Percentiles rank a stretch among this genome's conserved stretches.
Conservation (phyloP, 2,888 invertebrate species). For the Chalcis sispes region DNA sequence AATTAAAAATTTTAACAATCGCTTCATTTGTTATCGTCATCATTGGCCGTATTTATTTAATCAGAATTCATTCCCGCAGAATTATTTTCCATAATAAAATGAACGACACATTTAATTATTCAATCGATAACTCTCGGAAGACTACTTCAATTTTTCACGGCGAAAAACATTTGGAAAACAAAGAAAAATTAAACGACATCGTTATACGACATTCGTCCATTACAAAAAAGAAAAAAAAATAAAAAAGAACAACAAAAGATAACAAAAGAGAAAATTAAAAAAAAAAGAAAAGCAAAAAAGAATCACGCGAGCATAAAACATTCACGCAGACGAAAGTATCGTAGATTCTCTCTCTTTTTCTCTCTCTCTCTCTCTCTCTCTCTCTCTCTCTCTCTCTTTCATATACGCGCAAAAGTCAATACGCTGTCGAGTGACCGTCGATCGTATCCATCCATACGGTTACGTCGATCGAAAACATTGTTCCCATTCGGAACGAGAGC, state of each 20-base stretch:
- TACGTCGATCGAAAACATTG: constrained; percentile 46
- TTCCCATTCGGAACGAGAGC: constrained; percentile 12
- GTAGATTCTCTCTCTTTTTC: too few species aligned
- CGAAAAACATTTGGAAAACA: too few species aligned
- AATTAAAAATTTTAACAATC: too few species aligned
- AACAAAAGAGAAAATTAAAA: not conserved
- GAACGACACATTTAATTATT: too few species aligned
- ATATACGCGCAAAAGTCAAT: constrained; percentile 14
- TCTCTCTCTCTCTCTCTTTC: not conserved
- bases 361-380: not conserved
- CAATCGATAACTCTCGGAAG: too few species aligned
- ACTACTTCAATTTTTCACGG: too few species aligned
- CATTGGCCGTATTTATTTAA: too few species aligned
- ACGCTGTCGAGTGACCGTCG: not conserved
- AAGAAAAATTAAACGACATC: not conserved
- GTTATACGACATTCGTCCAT: not conserved
- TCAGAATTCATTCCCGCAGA: too few species aligned
- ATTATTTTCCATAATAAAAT: too few species aligned
- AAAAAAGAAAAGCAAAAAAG: not conserved
- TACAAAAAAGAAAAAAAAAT: not conserved
- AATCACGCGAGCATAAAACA: not conserved
- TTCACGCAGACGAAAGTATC: not conserved
- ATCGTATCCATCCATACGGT: not conserved
- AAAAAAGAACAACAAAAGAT: not conserved
- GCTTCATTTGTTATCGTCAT: too few species aligned